A percentile compares a stretch with the other conserved stretches of the same genome.
Conservation (phyloP, 2,797 vertebrate genomes). For the Acanthornis magna region DNA sequence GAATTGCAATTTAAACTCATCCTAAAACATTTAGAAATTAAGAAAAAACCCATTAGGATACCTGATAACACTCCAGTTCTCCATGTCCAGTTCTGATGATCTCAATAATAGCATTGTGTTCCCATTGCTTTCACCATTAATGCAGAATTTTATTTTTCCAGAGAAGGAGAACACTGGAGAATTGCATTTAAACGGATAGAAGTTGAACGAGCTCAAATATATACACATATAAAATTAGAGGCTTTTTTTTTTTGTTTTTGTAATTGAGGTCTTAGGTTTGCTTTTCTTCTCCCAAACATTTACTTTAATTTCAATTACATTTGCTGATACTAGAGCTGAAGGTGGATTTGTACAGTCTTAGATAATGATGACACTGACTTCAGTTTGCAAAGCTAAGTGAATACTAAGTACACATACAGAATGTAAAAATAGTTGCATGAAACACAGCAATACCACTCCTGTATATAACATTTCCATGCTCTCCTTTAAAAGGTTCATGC, state of each 20-base stretch:
- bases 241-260: background rate
- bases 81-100: background rate
- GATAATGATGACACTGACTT: background rate
- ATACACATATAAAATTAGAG: background rate
- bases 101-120: background rate
- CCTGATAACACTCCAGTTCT: background rate
- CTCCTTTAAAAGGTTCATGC: background rate
- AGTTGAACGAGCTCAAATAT: background rate
- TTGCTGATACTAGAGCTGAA: background rate
- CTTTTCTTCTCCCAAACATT: conserved; percentile 27
- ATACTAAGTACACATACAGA: background rate
- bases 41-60: background rate
- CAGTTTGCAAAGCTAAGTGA: conserved; percentile 15
- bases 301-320: conserved; percentile 39
- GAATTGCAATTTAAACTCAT: background rate
- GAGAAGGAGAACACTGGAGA: background rate
- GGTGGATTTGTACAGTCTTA: background rate
- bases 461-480: background rate
- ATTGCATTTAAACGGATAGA: background rate
- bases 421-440: background rate
- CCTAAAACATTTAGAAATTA: background rate
- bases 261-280: background rate
- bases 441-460: background rate
- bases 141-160: background rate
- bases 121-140: background rate